Conservation (phyloP, 2,797 vertebrate genomes). For the Neoniphon sammara region DNA sequence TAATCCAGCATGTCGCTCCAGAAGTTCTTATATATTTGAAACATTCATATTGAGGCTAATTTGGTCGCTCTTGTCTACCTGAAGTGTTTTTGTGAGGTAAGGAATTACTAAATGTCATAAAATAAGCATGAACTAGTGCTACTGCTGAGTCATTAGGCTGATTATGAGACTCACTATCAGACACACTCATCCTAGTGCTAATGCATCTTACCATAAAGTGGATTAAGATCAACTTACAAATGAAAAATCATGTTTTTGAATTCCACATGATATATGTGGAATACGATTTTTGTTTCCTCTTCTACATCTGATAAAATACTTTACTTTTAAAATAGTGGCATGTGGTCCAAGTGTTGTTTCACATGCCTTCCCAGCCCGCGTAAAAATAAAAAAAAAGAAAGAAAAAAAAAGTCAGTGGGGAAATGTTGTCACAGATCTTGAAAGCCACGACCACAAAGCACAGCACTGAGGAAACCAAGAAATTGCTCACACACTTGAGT, state of each 20-base stretch:
- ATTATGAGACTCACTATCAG: background rate
- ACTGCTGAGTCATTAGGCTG: background rate
- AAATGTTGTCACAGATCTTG: conserved; percentile 31
- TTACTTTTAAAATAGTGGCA: conserved; percentile 4
- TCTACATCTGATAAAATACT: background rate
- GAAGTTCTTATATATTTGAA: no score
- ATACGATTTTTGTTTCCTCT: no score
- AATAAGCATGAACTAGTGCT: background rate
- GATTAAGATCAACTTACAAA: background rate
- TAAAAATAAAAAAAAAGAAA: no score
- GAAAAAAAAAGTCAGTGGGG: background rate
- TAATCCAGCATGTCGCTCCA: no score
- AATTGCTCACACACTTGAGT: conserved; percentile 34
- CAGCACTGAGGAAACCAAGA: conserved; percentile 19
- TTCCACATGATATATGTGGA: no score
- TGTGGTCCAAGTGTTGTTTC: conserved; percentile 12
- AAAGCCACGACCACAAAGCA: conserved; percentile 50
- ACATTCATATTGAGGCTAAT: background rate
- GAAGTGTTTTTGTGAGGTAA: background rate
- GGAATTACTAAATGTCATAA: background rate
- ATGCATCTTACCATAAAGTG: background rate
- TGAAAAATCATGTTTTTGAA: background rate
- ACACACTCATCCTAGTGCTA: no score
- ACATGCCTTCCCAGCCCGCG: conserved; percentile 16
- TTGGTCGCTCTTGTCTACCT: no score